These are phyloP conservation scores for Corythornis cristatus DNA, from an alignment of 2,113 vertebrate genomes.

Conservation along the genomic window DNA sequence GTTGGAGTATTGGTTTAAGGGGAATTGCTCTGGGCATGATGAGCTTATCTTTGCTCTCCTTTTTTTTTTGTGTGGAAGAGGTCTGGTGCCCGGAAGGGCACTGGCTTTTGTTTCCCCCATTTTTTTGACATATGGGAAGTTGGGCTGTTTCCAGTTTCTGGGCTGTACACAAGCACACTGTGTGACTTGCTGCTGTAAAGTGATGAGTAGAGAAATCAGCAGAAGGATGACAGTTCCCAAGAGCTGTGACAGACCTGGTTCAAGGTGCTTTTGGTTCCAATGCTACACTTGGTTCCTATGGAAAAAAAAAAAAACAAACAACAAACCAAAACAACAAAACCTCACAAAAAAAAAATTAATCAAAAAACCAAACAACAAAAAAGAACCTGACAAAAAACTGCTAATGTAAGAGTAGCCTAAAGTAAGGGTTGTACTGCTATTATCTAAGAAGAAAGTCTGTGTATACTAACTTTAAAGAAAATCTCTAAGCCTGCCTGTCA, in stretches of 20 bases:
- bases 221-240: not conserved
- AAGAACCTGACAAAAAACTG: not conserved
- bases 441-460: not conserved
- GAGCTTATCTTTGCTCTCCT: not conserved
- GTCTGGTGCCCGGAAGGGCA: not conserved
- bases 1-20: not conserved
- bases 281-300: not conserved
- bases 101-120: not conserved
- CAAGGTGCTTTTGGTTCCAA: not conserved
- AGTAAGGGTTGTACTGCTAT: not conserved
- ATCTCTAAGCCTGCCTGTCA: not conserved
- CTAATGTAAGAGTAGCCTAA: not conserved
- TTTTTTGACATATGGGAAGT: not conserved
- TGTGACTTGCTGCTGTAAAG: not conserved
- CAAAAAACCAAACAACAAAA: too few species aligned
- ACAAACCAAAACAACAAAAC: not conserved
- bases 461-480: not conserved
- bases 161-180: not conserved
- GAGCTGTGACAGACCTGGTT: accelerated
- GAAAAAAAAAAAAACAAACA: not conserved
- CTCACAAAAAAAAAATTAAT: too few species aligned
- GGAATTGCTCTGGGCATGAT: not conserved
- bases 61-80: not conserved
- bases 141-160: not conserved
- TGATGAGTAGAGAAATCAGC: not conserved